Evolutionary conservation across 2,113 vertebrate genomes (phyloP).

Genomic region (Damaliscus lunatus): DNA sequence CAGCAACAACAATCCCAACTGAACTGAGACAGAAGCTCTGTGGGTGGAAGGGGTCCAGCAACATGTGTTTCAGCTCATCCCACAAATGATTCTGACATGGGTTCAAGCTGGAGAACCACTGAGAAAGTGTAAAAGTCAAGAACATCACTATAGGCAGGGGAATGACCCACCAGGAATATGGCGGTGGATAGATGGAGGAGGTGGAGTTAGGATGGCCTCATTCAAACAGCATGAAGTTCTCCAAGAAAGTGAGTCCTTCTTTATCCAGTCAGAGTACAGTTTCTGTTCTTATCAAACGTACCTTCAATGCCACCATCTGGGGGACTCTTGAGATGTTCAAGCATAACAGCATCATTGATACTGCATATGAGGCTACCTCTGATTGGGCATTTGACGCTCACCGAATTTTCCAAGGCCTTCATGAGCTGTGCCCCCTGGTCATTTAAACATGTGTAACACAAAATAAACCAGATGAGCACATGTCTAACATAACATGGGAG

Average conservation of each 20-base stretch:
- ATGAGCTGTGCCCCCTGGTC: not conserved
- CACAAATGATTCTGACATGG: not conserved
- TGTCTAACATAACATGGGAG: not conserved
- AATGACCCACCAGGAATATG: not conserved
- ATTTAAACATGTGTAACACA: not conserved
- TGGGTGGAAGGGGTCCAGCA: not conserved
- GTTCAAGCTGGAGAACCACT: not conserved
- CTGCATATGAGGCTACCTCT: not conserved
- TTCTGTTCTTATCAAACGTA: not conserved
- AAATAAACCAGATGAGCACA: not conserved
- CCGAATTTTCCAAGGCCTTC: not conserved
- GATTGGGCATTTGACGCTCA: not conserved
- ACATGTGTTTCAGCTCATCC: not conserved
- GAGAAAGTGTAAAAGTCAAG: not conserved
- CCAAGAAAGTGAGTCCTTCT: not conserved
- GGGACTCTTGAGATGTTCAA: not conserved
- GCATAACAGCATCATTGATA: not conserved
- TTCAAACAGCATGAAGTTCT: not conserved
- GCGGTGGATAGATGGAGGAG: not conserved
- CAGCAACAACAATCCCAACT: not conserved
- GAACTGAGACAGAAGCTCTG: not conserved
- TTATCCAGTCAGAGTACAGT: not conserved
- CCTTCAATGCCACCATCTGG: not conserved
- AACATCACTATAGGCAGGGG: not conserved
- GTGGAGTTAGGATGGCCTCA: accelerated